Evolutionary conservation across 1,140 invertebrate genomes (phyloP).

Genomic region (Nixonia krombeini): DNA sequence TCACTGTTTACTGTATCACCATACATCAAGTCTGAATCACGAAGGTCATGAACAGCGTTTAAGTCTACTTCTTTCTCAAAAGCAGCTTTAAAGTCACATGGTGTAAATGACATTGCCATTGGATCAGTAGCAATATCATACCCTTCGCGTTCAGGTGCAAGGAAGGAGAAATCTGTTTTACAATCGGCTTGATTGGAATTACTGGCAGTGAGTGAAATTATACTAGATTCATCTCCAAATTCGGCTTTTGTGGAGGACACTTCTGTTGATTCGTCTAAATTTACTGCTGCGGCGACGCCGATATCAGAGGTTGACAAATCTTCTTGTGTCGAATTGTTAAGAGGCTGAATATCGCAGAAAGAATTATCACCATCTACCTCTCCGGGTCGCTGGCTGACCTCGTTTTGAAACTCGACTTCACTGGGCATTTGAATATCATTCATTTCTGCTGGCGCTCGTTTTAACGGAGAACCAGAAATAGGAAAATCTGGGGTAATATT

Average conservation of each 20-base stretch:
- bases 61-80: conserved; percentile 75
- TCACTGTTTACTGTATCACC: conserved; percentile 54
- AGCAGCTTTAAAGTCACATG: conserved; percentile 75
- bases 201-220: conserved; percentile 49
- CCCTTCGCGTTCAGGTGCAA: conserved; percentile 38
- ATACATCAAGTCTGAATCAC: conserved; percentile 73
- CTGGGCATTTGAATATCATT: conserved; percentile 77
- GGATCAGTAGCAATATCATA: conserved; percentile 70
- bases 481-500: conserved; percentile 70
- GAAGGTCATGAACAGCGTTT: conserved; percentile 77
- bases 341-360: conserved; percentile 58
- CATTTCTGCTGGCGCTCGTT: conserved; percentile 69
- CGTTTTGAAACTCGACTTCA: conserved; percentile 76
- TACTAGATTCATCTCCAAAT: conserved; percentile 68
- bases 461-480: conserved; percentile 77
- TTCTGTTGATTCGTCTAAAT: conserved; percentile 65
- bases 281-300: conserved; percentile 3
- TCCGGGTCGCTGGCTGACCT: conserved; percentile 74
- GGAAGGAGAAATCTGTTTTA: conserved; percentile 54
- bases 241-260: conserved; percentile 71
- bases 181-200: conserved; percentile 56
- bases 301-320: neutral
- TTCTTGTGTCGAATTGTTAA: conserved; percentile 63
- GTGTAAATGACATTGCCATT: conserved; percentile 80
- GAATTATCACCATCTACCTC: conserved; percentile 72